Evolutionary conservation across 92 coral and sea anemone species (phyloP), one percentile per base, ranked within the genome.

Genomic region (Palythoa caribaeorum): DNA sequence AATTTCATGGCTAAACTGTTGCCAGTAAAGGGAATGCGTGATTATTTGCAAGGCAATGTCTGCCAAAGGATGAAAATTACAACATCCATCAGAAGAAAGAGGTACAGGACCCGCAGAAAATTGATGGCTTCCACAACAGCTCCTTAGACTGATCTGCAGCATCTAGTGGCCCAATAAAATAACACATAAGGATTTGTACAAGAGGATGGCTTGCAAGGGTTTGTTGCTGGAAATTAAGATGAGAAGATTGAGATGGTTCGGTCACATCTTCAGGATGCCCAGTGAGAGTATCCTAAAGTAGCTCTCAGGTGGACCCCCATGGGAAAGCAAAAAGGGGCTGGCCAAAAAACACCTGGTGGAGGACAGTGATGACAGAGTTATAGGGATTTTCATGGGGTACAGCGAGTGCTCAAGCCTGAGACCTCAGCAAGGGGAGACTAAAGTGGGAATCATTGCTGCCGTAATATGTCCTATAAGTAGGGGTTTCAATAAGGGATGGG

Each of bases 201-300:
- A 28, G 28, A 28, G 28, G 28, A 28, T 28, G 28, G 28, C 28
- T 28, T 28, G 28, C 28, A 28, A 28, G 28, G 28, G 28, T 28
- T 28, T 28, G 28, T 28, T 28, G 28, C 76, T 71, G 7, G 19
- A 36, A 71, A 71, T 71, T 71, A 35, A 11, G 44, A 71, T 71
- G 51, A 68, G n/a, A 71, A 71, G 16, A 71, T 35, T 71, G 76
- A 35, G 50, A 71, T 36, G 76, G 76, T 17, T 71, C 73, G 73
- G 73, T 36, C 52, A 71, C 48, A 71, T 36, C 47, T 71, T 71
- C 14, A 38, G 76, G 51, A 71, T 71, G 19, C 48, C 76, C 44
- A 71, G 47, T 15, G 1, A 71, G 44, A 36, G 76, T 35, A 39
- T 38, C 48, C 76, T 50, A 38, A 71, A 38, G 10, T 35, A 71